Base-by-base conservation (phyloP, 2,888 invertebrate genomes). In the Artemia sinica region DNA sequence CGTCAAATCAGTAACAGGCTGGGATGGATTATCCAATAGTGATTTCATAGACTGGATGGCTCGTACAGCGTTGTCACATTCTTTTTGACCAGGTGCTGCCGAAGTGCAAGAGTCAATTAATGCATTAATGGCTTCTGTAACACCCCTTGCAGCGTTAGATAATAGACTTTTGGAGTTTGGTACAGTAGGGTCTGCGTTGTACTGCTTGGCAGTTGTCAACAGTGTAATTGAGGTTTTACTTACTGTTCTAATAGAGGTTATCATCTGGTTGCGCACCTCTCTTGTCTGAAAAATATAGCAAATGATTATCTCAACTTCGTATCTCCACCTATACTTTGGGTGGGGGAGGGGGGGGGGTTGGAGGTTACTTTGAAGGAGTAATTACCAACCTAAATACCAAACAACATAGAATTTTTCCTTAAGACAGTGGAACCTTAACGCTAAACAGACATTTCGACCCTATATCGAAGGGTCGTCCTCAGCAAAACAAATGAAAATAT, bases 11-110 rank as follows among this genome's bases (percentile, higher is more conserved):
- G 84, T 88, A 73, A 95, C 83, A 0, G 95, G 92, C 77, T 95
- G 91, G 67, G 84, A 84, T 18, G 94, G 91, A 76, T 88, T 86
- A 73, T 88, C 87, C 67, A 97, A 81, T 71, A 94, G 81, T 2
- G 89, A 86, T 28, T 86, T 83, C 78, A 90, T 85, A 70, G 89
- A 86, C 78, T 90, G 88, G 71, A 97, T 93, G 77, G 90, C 89
- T 72, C 95, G 82, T 69, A 96, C 86, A 1, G 96, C 95, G 73
- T 90, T 94, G 76, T 92, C 93, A 79, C 97, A 97, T 76, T 97
- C 96, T 77, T 90, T 91, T 80, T 95, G 94, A 0, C 96, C 94
- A 0, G 96, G 95, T 0, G 92, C 91, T 0, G 91, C 90, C 51
- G 87, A 87, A 1, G 91, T 91, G 76, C 88, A 89, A 8, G 88